Evolutionary conservation across 2,888 invertebrate species (phyloP).

Genomic region (Dastarcus helophoroides): DNA sequence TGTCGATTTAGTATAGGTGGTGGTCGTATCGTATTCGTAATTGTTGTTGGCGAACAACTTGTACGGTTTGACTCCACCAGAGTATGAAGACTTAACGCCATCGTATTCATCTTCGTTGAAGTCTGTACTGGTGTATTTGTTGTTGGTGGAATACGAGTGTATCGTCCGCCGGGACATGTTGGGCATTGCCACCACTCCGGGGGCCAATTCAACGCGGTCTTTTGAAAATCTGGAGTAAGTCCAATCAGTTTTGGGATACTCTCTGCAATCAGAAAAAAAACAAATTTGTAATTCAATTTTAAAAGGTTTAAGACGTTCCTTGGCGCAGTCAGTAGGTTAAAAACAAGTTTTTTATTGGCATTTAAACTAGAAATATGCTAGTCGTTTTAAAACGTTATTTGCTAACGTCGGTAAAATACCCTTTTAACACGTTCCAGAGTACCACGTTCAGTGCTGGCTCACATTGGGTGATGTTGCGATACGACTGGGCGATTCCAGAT

Average conservation of each 20-base stretch:
- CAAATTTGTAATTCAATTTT: too few species aligned
- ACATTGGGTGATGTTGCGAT: too few species aligned
- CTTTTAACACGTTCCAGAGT: too few species aligned
- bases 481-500: too few species aligned
- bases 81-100: conserved; percentile 5
- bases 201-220: conserved; percentile 67
- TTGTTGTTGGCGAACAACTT: conserved; percentile 19
- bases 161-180: conserved; percentile 78
- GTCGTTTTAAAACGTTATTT: too few species aligned
- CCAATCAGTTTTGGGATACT: conserved; percentile 84
- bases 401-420: too few species aligned
- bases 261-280: conserved; percentile 46
- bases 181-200: conserved; percentile 72
- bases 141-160: conserved; percentile 21
- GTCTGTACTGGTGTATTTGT: conserved; percentile 26
- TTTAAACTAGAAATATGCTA: too few species aligned
- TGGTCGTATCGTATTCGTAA: conserved; percentile 9
- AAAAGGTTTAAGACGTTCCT: too few species aligned
- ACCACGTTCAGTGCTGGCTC: too few species aligned
- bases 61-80: background rate
- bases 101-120: conserved; percentile 7
- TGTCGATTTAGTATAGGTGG: conserved; percentile 7
- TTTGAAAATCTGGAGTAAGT: conserved; percentile 77
- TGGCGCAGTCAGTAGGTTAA: too few species aligned
- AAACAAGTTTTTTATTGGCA: too few species aligned